These are phyloP conservation scores for Crocidura indochinensis DNA, from an alignment of 2,797 vertebrate genomes.

Conservation along the genomic window DNA sequence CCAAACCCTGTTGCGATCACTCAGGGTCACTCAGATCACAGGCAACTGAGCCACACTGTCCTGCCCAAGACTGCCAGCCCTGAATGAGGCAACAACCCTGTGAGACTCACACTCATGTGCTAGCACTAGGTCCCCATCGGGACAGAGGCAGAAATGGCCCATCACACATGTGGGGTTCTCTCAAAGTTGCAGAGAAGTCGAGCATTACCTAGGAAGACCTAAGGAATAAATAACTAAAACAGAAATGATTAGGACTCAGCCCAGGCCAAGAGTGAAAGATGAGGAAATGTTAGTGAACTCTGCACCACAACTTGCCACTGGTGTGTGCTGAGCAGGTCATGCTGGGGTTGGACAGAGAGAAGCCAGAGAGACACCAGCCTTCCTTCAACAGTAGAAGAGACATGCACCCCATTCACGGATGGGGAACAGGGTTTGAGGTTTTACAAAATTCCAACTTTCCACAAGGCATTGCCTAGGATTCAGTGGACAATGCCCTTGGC, in stretches of 20 bases:
- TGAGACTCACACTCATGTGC: too few species aligned
- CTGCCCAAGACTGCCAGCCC: not conserved
- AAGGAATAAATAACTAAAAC: conserved; percentile 6
- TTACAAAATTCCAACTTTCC: conserved; percentile 31
- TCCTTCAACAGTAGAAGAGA: not conserved
- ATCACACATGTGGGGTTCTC: not conserved
- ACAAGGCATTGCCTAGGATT: conserved; percentile 7
- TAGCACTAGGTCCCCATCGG: too few species aligned
- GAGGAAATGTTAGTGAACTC: not conserved
- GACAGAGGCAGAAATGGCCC: conserved; percentile 1
- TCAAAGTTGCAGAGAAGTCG: conserved; percentile 34
- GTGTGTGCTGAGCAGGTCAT: not conserved
- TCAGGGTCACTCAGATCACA: not conserved
- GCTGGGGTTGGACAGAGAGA: not conserved
- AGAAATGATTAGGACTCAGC: conserved; percentile 29
- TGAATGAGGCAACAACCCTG: not conserved
- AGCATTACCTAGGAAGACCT: not conserved
- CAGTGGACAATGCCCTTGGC: conserved; percentile 13
- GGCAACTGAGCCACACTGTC: not conserved
- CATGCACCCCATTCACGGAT: not conserved
- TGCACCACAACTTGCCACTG: conserved; percentile 4
- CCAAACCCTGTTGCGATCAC: not conserved
- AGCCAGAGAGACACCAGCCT: not conserved
- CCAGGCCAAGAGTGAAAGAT: conserved; percentile 10
- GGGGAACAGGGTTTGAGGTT: not conserved